Base-by-base conservation (phyloP, 1,140 invertebrate species). In the Calliopsis andreniformis region DNA sequence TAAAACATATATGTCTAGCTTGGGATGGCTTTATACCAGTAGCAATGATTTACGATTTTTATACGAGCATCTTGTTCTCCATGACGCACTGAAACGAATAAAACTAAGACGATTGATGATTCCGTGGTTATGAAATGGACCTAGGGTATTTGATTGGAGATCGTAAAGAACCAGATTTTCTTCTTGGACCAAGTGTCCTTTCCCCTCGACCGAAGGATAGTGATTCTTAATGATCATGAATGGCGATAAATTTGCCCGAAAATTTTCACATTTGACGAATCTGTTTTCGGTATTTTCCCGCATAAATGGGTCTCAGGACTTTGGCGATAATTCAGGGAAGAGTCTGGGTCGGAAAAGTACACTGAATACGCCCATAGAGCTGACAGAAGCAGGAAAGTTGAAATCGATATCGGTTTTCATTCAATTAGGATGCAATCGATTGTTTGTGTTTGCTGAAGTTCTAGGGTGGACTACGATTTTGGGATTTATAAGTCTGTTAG, bases 71-170 rank as follows among this genome's bases (percentile, higher is more conserved):
- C 20, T 16, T 1, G 2, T 4, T 43, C 30, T 6, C 16, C 18
- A 18, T 14, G 42, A 20, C 16, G 39, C 55, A 47, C 20, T 16
- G 67, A 61, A 35, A 58, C 32, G 67, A 69, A 71, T 42, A 71
- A 62, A 71, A 62, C 10, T 23, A 18, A 49, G 28, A 14, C 42
- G 39, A 51, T 32, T 28, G 18, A 3, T 14, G 12, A 32, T 28
- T 71, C 62, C 51, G 62, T 12, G 69, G 23, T 43, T 18, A 30
- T 68, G 39, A 56, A 49, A 35, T 28, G 16, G 68, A 59, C 68
- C 39, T 47, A 43, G 1, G 55, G 58, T 58, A n/a, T 45, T 32
- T n/a, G 25, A 69, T 58, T 12, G 18, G n/a, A 3, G 47, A 25
- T 53, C 64, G 32, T 53, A 66, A 66, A 66, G n/a, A n/a, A n/a